Base-by-base conservation (phyloP, 1,140 invertebrate species). In the Drosophila sproati region DNA sequence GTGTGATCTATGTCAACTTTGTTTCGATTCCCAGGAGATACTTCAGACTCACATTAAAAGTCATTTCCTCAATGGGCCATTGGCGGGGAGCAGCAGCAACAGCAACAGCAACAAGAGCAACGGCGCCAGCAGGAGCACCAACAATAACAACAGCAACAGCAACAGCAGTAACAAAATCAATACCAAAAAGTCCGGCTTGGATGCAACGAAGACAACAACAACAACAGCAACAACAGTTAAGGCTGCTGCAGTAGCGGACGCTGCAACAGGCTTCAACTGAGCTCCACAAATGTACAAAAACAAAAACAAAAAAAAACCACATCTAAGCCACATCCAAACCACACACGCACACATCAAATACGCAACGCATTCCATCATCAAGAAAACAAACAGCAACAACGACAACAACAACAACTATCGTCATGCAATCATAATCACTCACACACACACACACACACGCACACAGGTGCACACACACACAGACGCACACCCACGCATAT, bases 1-100 rank as follows among this genome's bases (percentile, higher is more conserved):
- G 52, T 92, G 92, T 79, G 92, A 91, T 85, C 80, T 92, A 70
- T 92, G 92, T 83, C 92, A 92, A 78, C 79, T 92, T 75, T 91
- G 79, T 82, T 92, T 92, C 52, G 88, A 92, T 73, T 87, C 91
- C 48, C 88, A 92, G 73, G 90, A 89, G 71, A 79, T 87, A 37
- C 80, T 92, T 59, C 91, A 91, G 72, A 82, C 77, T 59, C 92
- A 92, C 80, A 91, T 92, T 64, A 92, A 92, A 77, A 85, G 76
- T 55, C 92, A 92, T 82, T 91, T 92, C 20, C 80, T 92, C 28
- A 92, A 92, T 78, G 91, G 82, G 2, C 91, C 91, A 51, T 66
- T 64, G 57, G 41, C 75, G 50, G 45, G 48, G 28, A 45, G 31
- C 59, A 31, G 52, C 20, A 37, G 51, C 43, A 28, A 51, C 60